A percentile compares a stretch with the other conserved stretches of the same genome.
phyloP scores from a whole-genome alignment of 2,113 vertebrate genomes.

The Callipepla squamata region DNA sequence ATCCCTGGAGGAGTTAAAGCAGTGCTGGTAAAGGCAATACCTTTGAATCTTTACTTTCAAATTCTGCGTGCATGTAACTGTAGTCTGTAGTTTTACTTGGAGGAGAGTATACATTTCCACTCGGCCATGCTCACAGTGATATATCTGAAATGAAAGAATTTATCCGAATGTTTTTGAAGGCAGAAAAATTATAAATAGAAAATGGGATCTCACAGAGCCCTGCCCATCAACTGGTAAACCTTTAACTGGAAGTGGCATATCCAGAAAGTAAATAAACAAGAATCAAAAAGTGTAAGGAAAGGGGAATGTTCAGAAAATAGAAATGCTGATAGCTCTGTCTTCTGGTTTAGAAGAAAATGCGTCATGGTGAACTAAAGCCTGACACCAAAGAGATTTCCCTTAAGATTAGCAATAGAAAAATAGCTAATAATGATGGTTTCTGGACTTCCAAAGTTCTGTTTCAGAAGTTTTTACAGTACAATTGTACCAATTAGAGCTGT shows the following conservation, averaged over 20 bases:
- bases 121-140: background rate
- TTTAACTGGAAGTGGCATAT: background rate
- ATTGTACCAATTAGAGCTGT: background rate
- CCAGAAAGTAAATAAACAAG: background rate
- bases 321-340: background rate
- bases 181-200: background rate
- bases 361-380: background rate
- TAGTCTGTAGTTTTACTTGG: background rate
- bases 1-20: slow-evolving; percentile 2
- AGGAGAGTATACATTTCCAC: background rate
- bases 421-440: background rate
- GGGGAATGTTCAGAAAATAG: background rate
- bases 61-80: background rate
- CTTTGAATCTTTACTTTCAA: background rate
- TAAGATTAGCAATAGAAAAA: background rate
- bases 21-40: background rate
- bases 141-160: background rate
- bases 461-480: background rate
- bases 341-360: background rate
- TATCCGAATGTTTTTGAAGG: background rate
- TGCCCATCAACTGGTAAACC: background rate
- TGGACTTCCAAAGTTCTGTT: background rate
- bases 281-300: background rate
- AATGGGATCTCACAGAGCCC: background rate
- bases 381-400: background rate